Conservation (phyloP, 2,113 vertebrate species). For the Gymnocephalus cernua region DNA sequence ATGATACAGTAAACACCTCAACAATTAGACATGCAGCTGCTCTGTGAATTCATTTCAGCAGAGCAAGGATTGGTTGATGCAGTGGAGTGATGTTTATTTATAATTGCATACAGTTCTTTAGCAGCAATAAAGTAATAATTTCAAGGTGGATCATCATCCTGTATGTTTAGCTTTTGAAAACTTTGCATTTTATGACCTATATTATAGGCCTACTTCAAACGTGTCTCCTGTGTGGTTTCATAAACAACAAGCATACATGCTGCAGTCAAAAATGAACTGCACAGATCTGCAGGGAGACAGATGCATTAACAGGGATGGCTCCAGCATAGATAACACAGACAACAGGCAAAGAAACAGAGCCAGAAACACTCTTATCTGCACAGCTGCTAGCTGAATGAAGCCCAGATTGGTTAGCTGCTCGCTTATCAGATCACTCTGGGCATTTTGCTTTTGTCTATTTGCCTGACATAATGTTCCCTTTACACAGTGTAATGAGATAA, state of each 20-base stretch:
- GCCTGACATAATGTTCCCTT: slow-evolving; percentile 20
- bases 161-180: background rate
- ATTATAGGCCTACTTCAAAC: background rate
- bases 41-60: background rate
- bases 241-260: background rate
- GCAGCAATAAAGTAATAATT: background rate
- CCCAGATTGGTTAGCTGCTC: slow-evolving; percentile 53
- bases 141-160: background rate
- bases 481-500: background rate
- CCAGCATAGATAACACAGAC: slow-evolving; percentile 65
- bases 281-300: slow-evolving; percentile 39
- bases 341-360: slow-evolving; percentile 47
- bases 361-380: slow-evolving; percentile 58
- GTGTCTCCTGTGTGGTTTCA: background rate
- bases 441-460: slow-evolving; percentile 60
- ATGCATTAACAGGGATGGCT: slow-evolving; percentile 60
- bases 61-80: background rate
- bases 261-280: slow-evolving; percentile 5
- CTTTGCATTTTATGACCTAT: background rate
- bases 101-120: background rate
- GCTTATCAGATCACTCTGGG: slow-evolving; percentile 63
- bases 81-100: background rate
- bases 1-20: background rate
- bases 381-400: slow-evolving; percentile 52
- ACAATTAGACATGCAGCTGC: slow-evolving; percentile 2